Percentiles rank a stretch among this genome's conserved stretches.
These are phyloP conservation scores for Parnassius mnemosyne DNA, from an alignment of 2,888 invertebrate genomes.

Conservation along the genomic window DNA sequence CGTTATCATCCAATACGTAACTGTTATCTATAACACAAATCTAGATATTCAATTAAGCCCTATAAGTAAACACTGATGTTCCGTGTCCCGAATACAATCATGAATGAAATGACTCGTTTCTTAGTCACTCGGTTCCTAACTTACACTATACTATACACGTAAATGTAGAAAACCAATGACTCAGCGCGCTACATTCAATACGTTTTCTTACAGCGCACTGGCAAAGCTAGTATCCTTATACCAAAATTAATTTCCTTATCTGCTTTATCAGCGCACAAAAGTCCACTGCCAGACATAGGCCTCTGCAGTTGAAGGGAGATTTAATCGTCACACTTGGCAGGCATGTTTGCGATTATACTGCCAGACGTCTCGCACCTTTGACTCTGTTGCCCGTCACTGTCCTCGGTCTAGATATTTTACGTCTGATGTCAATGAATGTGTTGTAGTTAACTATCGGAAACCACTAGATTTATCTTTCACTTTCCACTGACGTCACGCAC, in stretches of 20 bases:
- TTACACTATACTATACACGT: constrained; percentile 50
- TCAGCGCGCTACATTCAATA: constrained; percentile 16
- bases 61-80: constrained; percentile 34
- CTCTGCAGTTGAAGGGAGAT: too few species aligned
- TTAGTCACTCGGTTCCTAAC: constrained; percentile 56
- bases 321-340: too few species aligned
- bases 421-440: too few species aligned
- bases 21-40: constrained; percentile 34
- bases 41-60: constrained; percentile 34
- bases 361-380: too few species aligned
- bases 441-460: too few species aligned
- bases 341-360: too few species aligned
- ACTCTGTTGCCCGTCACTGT: too few species aligned
- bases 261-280: too few species aligned
- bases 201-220: constrained; percentile 14
- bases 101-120: constrained; percentile 65
- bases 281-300: too few species aligned
- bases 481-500: too few species aligned
- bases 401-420: too few species aligned
- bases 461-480: too few species aligned
- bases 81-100: constrained; percentile 45
- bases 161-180: constrained; percentile 44
- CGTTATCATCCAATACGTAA: constrained; percentile 22
- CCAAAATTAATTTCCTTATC: constrained; percentile 8
- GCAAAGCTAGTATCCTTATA: not conserved